Conservation (phyloP, 2,113 vertebrate species). For the Ondatra zibethicus region DNA sequence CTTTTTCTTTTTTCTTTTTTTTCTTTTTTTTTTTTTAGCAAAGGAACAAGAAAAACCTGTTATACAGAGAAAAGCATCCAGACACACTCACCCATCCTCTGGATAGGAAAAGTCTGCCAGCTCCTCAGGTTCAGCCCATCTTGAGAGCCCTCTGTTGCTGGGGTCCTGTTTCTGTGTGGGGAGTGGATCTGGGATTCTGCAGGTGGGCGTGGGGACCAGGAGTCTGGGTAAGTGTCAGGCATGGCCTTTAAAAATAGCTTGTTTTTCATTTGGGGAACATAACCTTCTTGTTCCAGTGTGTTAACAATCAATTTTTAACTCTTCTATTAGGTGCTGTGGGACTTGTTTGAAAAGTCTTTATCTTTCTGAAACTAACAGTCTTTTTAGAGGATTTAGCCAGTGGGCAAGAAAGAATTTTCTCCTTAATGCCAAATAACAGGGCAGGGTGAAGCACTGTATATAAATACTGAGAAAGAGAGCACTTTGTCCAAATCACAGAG, state of each 20-base stretch:
- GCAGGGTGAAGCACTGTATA: neutral
- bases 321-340: neutral
- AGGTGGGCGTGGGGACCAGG: neutral
- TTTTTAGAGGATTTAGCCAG: slow-evolving; percentile 31
- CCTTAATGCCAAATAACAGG: neutral
- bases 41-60: slow-evolving; percentile 51
- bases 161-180: neutral
- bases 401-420: slow-evolving; percentile 35
- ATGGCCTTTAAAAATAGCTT: slow-evolving; percentile 72
- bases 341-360: slow-evolving; percentile 34
- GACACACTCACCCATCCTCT: neutral
- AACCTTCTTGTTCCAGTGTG: slow-evolving; percentile 53
- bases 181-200: neutral
- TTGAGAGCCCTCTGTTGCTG: neutral
- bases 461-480: neutral
- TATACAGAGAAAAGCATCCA: slow-evolving; percentile 45
- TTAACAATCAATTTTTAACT: slow-evolving; percentile 60
- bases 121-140: neutral
- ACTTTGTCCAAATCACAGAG: neutral
- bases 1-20: neutral
- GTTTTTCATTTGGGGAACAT: slow-evolving; percentile 66
- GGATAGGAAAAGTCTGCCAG: neutral
- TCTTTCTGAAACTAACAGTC: neutral
- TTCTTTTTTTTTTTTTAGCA: too few relatives aligned
- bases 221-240: slow-evolving; percentile 44